Percentiles rank a stretch among this genome's conserved stretches.
phyloP scores from a whole-genome alignment of 2,888 invertebrate species.

The Polydrusus pterygomalis region DNA sequence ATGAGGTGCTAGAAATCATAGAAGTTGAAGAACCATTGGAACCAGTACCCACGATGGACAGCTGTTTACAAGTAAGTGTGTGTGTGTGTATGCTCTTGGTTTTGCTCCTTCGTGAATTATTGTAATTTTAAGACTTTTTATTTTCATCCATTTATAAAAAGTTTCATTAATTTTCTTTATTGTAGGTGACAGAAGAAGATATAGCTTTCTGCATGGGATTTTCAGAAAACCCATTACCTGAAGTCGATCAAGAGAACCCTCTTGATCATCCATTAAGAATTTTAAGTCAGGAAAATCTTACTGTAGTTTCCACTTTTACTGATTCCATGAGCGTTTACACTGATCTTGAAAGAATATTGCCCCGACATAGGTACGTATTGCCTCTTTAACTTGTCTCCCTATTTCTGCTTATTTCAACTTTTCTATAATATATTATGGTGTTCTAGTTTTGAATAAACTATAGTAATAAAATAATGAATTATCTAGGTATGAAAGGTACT shows the following conservation, averaged over 20 bases:
- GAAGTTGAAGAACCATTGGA: constrained; percentile 86
- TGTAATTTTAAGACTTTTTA: too few species aligned
- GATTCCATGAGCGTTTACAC: constrained; percentile 81
- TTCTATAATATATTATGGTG: not conserved
- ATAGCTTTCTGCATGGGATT: constrained; percentile 89
- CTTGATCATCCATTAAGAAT: constrained; percentile 91
- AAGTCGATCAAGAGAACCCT: constrained; percentile 81
- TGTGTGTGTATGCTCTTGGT: not conserved
- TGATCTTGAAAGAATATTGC: constrained; percentile 80
- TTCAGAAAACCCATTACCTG: constrained; percentile 81
- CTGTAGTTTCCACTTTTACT: constrained; percentile 92
- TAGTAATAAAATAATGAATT: not conserved
- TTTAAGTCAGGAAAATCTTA: constrained; percentile 92
- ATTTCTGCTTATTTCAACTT: too few species aligned
- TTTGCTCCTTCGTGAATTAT: too few species aligned
- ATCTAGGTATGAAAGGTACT: constrained; percentile 74
- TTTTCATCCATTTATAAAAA: not conserved
- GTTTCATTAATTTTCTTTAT: not conserved
- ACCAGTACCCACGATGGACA: constrained; percentile 90
- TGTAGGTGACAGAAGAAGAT: constrained; percentile 89
- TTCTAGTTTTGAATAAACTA: not conserved
- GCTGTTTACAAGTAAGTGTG: constrained; percentile 80
- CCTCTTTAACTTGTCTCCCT: not conserved
- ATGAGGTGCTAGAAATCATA: constrained; percentile 86
- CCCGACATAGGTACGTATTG: constrained; percentile 72